Percentiles rank a stretch among this genome's conserved stretches.
These are phyloP conservation scores for Ochlodes sylvanus DNA, from an alignment of 2,888 invertebrate species.

Conservation along the genomic window DNA sequence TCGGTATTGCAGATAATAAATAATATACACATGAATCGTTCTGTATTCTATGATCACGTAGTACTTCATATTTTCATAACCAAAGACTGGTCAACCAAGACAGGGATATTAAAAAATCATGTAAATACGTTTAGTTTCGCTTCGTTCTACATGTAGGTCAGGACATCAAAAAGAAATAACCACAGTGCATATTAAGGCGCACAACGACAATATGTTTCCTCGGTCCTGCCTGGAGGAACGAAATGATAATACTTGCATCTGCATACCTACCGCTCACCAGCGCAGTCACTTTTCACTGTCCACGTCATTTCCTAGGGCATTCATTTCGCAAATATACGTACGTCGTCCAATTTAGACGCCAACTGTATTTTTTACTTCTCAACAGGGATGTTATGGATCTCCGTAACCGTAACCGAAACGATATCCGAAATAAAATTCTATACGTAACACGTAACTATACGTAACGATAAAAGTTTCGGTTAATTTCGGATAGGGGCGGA, in stretches of 20 bases:
- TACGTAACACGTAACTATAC: too few relatives aligned
- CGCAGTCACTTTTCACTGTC: slow-evolving; percentile 35
- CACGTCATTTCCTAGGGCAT: slow-evolving; percentile 32
- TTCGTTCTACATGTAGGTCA: slow-evolving; percentile 1
- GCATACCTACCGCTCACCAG: slow-evolving; percentile 31
- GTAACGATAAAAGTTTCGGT: too few relatives aligned
- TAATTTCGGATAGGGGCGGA: too few relatives aligned
- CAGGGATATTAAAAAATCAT: not conserved
- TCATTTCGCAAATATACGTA: slow-evolving; percentile 23
- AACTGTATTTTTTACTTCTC: not conserved
- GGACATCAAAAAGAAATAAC: slow-evolving; percentile 21
- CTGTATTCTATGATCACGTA: not conserved
- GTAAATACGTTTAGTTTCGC: not conserved
- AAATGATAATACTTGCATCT: slow-evolving; percentile 31
- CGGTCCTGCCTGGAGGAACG: slow-evolving; percentile 25
- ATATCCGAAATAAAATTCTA: too few relatives aligned
- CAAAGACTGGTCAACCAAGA: not conserved
- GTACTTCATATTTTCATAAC: not conserved
- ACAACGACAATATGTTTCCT: slow-evolving; percentile 25
- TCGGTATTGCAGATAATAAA: too few relatives aligned
- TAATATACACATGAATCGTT: too few relatives aligned
- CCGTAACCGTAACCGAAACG: too few relatives aligned
- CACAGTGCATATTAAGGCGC: slow-evolving; percentile 15
- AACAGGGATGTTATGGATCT: too few relatives aligned
- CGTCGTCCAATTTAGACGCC: not conserved